Base-by-base conservation (phyloP, 1,140 invertebrate species). In the Ctenoplectra terminalis region DNA sequence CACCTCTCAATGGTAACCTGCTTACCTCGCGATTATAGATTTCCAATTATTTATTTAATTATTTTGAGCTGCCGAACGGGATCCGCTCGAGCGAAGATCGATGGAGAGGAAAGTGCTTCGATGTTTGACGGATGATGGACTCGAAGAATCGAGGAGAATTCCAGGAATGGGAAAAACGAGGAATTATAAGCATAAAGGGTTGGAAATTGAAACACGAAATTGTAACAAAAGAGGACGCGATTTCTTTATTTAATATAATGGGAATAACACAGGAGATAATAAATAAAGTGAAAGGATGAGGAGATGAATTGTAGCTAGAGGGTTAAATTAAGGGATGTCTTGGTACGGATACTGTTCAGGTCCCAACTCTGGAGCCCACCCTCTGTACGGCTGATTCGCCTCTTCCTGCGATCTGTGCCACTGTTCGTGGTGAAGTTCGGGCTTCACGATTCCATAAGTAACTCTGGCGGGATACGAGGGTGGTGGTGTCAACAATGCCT, bases 371-470 rank as follows among this genome's bases (percentile, higher is more conserved):
- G 92, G 92, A 1, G 86, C 64, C 92, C 92, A 93, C 7, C 87
- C 92, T 72, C 79, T 91, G 79, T 93, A 94, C 26, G 92, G 93
- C 43, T 93, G 88, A 48, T 91, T 88, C 9, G 90, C 58, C 70
- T 94, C 92, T 40, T 94, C 91, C 67, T 93, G 92, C 7, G 94
- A 93, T 73, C 94, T 90, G 78, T 94, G 94, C 94, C 94, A 95
- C 50, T 94, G 94, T 2, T 94, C 92, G 34, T 94, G 91, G 74
- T 93, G 90, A 60, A 93, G 84, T 6, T 94, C 93, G 0, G 93
- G 93, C 43, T 93, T 94, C 20, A 94, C 91, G 1, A 95, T 83
- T 69, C 94, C 94, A 56, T 95, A 95, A 46, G 91, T 94, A 0
- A 95, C 90, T 61, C 94, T 92, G 13, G 94, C 86, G 11, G 93